Conservation (phyloP, 2,113 vertebrate species). For the Procapra przewalskii region DNA sequence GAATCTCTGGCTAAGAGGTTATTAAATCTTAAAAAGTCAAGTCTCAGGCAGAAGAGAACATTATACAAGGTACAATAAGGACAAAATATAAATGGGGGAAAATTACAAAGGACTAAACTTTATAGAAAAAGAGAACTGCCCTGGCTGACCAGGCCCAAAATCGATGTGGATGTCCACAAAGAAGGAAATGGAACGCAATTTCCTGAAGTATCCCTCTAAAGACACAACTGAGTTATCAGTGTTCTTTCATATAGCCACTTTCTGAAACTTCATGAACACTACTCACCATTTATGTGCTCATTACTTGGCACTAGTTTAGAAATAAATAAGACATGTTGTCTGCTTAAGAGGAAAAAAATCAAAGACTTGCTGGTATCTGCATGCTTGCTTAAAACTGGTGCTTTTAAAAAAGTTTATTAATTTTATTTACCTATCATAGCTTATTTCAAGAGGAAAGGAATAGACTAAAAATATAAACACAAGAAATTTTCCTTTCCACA, state of each 20-base stretch:
- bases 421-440: neutral
- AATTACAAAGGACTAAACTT: neutral
- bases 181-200: neutral
- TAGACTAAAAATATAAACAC: neutral
- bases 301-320: neutral
- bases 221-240: neutral
- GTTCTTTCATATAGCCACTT: neutral
- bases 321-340: conserved; percentile 17
- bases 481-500: neutral
- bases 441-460: conserved; percentile 8
- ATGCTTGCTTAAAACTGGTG: neutral
- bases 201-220: neutral
- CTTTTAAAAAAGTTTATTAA: neutral
- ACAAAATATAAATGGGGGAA: neutral
- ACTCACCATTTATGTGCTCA: neutral
- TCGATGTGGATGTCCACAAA: neutral
- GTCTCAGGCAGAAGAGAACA: neutral
- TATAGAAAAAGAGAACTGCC: neutral
- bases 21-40: conserved; percentile 1
- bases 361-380: neutral
- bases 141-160: neutral
- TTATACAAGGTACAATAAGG: neutral
- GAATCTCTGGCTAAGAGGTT: neutral
- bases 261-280: neutral
- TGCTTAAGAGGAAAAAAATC: neutral